Evolutionary conservation across 2,888 invertebrate species (phyloP), one percentile per base, ranked within the genome.

Genomic region (Rhynchonema sp.): DNA sequence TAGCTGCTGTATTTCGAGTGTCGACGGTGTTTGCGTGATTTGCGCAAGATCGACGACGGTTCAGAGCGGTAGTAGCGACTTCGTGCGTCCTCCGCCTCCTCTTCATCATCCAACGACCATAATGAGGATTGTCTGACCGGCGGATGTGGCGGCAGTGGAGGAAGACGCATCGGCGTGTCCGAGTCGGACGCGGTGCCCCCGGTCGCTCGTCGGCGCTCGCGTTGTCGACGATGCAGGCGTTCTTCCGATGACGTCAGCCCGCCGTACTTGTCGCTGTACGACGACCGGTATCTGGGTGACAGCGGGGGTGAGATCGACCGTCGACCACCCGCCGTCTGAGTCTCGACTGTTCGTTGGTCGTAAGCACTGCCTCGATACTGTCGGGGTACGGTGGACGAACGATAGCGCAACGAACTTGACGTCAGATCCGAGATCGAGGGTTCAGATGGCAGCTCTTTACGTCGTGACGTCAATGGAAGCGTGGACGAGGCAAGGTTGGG

Each of bases 1-100:
- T 75, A 76, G 58, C 74, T 76, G 27, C 64, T 76, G 77, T 9
- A 77, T 78, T 27, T 26, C 9, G 20, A 1, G 25, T 53, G 29
- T 13, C 26, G n/a, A 22, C 38, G 53, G 22, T 52, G 30, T 17
- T 49, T 46, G 3, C 46, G 13, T 46, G 25, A 25, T 55, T n/a
- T 56, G 30, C 30, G 28, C 62, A 46, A 30, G 26, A 55, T 26
- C 56, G 38, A 54, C 27, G 52, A 52, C 26, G 20, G 49, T 23
- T 6, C n/a, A 6, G 49, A 49, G 38, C 38, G 9, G 49, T 49
- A 6, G n/a, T 49, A n/a, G 3, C 23, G 20, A 3, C n/a, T n/a
- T 6, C 23, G 20, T 13, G 38, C 38, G 38, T 6, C 38, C n/a
- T 49, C 49, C n/a, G 9, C 49, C n/a, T 49, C 49, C n/a, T 49